A percentile compares a stretch with the other conserved stretches of the same genome.
phyloP scores from a whole-genome alignment of 2,113 vertebrate species.

The Pleuronectes platessa region DNA sequence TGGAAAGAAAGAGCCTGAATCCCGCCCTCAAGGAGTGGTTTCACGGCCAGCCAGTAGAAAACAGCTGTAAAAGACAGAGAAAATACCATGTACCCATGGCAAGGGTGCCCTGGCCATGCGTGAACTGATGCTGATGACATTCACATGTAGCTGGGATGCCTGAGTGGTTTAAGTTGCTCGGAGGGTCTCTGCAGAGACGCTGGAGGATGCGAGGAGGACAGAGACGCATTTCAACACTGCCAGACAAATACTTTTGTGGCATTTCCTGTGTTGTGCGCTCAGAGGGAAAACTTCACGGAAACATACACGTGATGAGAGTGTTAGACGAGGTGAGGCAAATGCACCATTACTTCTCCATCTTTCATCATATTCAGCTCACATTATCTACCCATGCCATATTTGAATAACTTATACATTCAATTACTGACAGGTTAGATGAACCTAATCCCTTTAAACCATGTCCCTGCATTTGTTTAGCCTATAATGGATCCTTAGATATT shows the following conservation, averaged over 20 bases:
- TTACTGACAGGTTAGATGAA: too few relatives aligned
- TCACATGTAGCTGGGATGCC: constrained; percentile 72
- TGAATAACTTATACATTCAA: too few relatives aligned
- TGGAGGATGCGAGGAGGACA: constrained; percentile 38
- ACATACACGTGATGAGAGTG: background rate
- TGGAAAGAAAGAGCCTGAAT: constrained; percentile 54
- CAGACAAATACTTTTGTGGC: constrained; percentile 47
- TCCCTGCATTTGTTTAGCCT: too few relatives aligned
- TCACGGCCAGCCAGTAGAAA: constrained; percentile 43
- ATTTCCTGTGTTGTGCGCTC: constrained; percentile 17
- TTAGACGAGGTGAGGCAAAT: background rate
- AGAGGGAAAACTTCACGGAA: constrained; percentile 13
- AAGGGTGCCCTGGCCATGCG: constrained; percentile 62
- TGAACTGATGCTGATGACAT: constrained; percentile 79
- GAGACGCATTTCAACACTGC: constrained; percentile 46
- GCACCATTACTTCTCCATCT: background rate
- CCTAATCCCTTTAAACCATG: too few relatives aligned
- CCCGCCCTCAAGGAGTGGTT: constrained; percentile 49
- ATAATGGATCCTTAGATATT: too few relatives aligned
- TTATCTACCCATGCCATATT: too few relatives aligned
- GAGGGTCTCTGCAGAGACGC: constrained; percentile 41
- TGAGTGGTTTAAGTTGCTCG: constrained; percentile 57
- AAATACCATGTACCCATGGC: constrained; percentile 43
- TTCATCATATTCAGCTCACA: background rate
- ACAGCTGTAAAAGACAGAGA: constrained; percentile 49